Base-by-base conservation (phyloP, 1,140 invertebrate species). In the Drosophila carrolli region DNA sequence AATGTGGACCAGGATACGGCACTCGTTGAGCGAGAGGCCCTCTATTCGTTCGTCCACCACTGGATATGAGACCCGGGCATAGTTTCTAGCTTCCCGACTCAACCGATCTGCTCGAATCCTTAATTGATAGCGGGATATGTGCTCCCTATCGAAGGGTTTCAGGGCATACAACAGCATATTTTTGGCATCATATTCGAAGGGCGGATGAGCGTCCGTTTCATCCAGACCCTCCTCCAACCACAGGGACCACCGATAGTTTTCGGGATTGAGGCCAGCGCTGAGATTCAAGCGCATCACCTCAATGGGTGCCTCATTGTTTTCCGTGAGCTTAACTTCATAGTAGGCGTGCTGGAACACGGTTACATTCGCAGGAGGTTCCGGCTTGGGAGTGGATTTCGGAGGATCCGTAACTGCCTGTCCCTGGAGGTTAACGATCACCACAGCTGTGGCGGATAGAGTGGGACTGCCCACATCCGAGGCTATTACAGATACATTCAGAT, bases 401-500 rank as follows among this genome's bases (percentile, higher is more conserved):
- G 96, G 44, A 43, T 72, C 95, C 0, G 94, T 94, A 1, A 96
- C 93, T 77, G 96, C 95, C 44, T 91, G 86, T 2, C 92, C 92
- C 55, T 95, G 93, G 0, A 97, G 93, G 5, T 93, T 95, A 0
- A 97, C 93, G 10, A 95, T 91, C 4, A 98, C 91, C 19, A 97
- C 92, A 5, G 97, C 96, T 0, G 95, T 95, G 0, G 96, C 96
- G 55, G 96, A 97, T 8, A 97, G 91, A 74, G 96, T 96, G 0
- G 97, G 97, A 32, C 95, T 96, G 1, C 97, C 97, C 16, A 97
- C 93, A 93, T 98, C 97, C 0, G 96, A 96, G 0, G 96, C 97
- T 6, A 96, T 94, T 0, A 98, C 94, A 0, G 96, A 96, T 1
- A 98, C 93, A 90, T 97, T 97, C 5, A 92, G 37, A 14, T 92